Conservation (phyloP, 2,797 vertebrate genomes). For the Anisognathus igniventris region DNA sequence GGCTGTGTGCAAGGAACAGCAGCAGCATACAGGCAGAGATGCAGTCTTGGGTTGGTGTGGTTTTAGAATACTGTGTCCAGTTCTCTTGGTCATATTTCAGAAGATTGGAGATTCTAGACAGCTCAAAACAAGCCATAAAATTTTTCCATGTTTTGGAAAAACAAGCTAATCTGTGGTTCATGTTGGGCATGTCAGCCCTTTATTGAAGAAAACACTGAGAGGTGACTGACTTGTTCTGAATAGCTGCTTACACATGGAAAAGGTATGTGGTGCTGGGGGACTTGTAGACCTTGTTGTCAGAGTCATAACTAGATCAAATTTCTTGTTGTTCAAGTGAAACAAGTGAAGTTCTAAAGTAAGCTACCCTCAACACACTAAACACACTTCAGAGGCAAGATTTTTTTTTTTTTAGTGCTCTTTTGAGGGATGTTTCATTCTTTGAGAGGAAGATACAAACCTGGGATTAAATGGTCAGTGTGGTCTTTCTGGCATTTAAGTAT, state of each 20-base stretch:
- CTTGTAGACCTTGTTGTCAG: neutral
- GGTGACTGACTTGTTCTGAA: neutral
- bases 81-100: neutral
- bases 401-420: neutral
- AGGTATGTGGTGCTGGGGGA: neutral
- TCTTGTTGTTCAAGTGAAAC: neutral
- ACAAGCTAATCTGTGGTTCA: neutral
- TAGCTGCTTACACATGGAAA: slow-evolving; percentile 9
- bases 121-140: neutral
- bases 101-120: neutral
- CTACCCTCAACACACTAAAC: neutral
- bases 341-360: neutral
- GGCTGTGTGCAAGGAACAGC: neutral
- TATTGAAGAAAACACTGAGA: neutral
- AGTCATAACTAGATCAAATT: neutral
- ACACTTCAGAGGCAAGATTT: neutral
- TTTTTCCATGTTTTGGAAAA: neutral
- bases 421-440: neutral
- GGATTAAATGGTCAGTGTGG: neutral
- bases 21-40: neutral
- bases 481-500: neutral
- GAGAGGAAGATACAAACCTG: neutral
- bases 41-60: neutral
- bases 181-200: neutral
- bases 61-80: neutral